A percentile compares a stretch with the other conserved stretches of the same genome.
These are phyloP conservation scores for Siniperca knerii DNA, from an alignment of 2,113 vertebrate species.

Conservation along the genomic window DNA sequence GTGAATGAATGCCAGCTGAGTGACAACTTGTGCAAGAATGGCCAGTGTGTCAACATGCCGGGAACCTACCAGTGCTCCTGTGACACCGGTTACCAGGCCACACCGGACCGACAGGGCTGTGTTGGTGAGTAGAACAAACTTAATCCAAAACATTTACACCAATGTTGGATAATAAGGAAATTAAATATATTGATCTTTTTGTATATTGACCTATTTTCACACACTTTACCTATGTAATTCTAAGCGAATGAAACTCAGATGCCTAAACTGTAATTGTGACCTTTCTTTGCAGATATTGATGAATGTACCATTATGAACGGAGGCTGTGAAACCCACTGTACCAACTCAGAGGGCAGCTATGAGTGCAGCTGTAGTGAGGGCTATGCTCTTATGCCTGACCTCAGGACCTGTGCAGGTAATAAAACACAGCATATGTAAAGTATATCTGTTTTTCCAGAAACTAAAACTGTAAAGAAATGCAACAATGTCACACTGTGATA, in stretches of 20 bases:
- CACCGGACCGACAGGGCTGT: slow-evolving; percentile 89
- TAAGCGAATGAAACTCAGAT: not conserved
- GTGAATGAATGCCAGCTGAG: slow-evolving; percentile 94
- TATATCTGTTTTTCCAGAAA: not conserved
- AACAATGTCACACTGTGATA: not conserved
- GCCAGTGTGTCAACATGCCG: slow-evolving; percentile 91
- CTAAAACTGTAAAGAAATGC: not conserved
- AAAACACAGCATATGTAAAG: not conserved
- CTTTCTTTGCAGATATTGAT: slow-evolving; percentile 82
- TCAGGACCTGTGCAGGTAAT: slow-evolving; percentile 90
- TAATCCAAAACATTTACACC: not conserved
- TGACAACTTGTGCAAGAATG: slow-evolving; percentile 89
- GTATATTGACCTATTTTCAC: not conserved
- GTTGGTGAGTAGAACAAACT: slow-evolving; percentile 85
- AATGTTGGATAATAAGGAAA: not conserved
- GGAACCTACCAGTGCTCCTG: slow-evolving; percentile 94
- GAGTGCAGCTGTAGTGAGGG: slow-evolving; percentile 92
- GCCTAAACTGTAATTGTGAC: not conserved
- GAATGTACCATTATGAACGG: slow-evolving; percentile 89
- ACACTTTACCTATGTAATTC: not conserved
- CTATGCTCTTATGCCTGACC: slow-evolving; percentile 91
- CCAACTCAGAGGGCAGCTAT: slow-evolving; percentile 94
- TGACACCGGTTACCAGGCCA: slow-evolving; percentile 90
- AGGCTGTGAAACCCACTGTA: slow-evolving; percentile 91
- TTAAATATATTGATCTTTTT: not conserved